Evolutionary conservation across 2,113 vertebrate genomes (phyloP).

Genomic region (Xiphorhynchus elegans): DNA sequence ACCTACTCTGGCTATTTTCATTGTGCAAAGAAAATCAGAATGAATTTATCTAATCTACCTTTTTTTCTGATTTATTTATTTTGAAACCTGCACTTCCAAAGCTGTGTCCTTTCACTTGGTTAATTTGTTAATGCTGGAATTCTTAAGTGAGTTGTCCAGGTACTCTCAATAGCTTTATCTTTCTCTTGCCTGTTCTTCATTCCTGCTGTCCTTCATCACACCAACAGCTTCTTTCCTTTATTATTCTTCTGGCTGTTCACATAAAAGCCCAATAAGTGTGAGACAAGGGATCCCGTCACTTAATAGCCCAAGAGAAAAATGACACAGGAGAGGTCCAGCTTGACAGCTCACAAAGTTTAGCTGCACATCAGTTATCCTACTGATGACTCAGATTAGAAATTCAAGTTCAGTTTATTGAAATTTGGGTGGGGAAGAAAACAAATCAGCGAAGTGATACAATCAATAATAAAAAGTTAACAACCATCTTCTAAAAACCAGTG

Average conservation of each 20-base stretch:
- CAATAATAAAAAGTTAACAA: neutral
- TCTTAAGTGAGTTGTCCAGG: neutral
- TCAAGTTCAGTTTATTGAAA: neutral
- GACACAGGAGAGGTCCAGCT: neutral
- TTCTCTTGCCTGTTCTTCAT: neutral
- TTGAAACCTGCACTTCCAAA: neutral
- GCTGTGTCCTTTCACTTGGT: neutral
- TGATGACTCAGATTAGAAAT: neutral
- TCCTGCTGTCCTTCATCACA: neutral
- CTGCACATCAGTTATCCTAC: neutral
- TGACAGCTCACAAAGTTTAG: neutral
- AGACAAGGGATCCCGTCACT: neutral
- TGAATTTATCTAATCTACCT: neutral
- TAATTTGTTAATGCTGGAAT: neutral
- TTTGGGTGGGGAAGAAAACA: neutral
- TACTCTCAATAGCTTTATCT: neutral
- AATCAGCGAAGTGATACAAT: neutral
- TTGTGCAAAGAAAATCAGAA: neutral
- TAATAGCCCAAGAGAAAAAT: neutral
- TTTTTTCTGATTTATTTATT: neutral
- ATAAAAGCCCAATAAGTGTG: neutral
- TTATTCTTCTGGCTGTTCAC: neutral
- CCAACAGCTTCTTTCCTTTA: neutral
- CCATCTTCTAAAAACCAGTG: neutral
- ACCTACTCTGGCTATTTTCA: neutral